Conservation (phyloP, 2,888 invertebrate species). For the Tachina grossa region DNA sequence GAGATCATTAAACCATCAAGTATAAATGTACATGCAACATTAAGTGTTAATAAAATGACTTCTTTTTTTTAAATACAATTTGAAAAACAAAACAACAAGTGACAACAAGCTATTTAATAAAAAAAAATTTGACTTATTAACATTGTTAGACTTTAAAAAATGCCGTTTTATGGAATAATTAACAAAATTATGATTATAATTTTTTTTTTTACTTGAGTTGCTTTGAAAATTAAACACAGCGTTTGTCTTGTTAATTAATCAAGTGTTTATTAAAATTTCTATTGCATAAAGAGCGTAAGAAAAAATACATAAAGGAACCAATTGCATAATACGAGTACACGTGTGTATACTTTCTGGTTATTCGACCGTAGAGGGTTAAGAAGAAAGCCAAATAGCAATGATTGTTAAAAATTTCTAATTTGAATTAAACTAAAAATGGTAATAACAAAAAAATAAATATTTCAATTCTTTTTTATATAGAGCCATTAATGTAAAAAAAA, state of each 20-base stretch:
- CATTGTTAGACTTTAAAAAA: slow-evolving; percentile 7
- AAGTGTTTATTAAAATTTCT: slow-evolving; percentile 10
- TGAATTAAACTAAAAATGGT: no score
- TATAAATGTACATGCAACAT: neutral
- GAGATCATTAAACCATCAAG: slow-evolving; percentile 51
- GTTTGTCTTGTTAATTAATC: neutral
- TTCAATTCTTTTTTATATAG: no score
- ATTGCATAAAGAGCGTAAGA: neutral
- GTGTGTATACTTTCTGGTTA: neutral
- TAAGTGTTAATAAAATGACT: neutral
- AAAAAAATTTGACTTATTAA: neutral
- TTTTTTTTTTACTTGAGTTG: neutral
- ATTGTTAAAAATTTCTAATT: no score
- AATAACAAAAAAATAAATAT: no score
- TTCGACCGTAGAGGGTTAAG: slow-evolving; percentile 12
- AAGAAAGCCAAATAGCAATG: neutral
- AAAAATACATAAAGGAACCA: neutral
- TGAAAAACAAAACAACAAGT: neutral
- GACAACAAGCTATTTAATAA: neutral
- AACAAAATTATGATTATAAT: slow-evolving; percentile 36
- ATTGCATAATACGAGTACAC: neutral
- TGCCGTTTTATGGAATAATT: slow-evolving; percentile 50
- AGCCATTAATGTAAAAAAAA: no score
- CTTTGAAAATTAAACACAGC: neutral
- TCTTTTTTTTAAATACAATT: slow-evolving; percentile 24